A percentile compares a stretch with the other conserved stretches of the same genome.
Evolutionary conservation across 2,888 invertebrate species (phyloP).

Genomic region (Ptychoptera contaminata): DNA sequence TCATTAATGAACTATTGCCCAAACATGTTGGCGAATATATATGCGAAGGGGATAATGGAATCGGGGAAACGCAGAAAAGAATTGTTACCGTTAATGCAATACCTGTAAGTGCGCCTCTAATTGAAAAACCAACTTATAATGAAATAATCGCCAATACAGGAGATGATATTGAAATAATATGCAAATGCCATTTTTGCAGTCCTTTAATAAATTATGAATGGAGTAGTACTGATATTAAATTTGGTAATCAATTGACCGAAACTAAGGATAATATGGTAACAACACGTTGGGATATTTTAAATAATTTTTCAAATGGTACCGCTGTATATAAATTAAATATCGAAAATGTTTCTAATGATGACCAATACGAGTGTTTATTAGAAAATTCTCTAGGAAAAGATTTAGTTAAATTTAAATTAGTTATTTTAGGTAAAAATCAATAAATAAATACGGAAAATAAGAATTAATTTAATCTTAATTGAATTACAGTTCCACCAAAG

Average conservation of each 20-base stretch:
- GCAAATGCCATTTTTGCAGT: conserved; percentile 9
- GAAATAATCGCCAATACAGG: conserved; percentile 3
- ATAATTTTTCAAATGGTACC: conserved; percentile 8
- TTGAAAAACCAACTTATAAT: neutral
- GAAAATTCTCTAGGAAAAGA: conserved; percentile 7
- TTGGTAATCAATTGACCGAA: conserved; percentile 3
- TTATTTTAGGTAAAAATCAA: conserved; percentile 32
- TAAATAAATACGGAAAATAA: neutral
- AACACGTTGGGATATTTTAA: too few relatives aligned
- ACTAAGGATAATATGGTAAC: conserved; percentile 4
- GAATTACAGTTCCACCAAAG: conserved; percentile 1
- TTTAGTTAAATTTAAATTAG: conserved; percentile 29
- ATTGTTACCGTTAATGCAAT: too few relatives aligned
- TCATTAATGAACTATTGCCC: conserved; percentile 1
- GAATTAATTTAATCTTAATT: too few relatives aligned
- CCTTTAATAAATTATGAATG: conserved; percentile 7
- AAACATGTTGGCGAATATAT: conserved; percentile 16
- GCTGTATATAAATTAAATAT: conserved; percentile 6
- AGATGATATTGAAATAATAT: conserved; percentile 8
- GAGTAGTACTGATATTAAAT: conserved; percentile 6
- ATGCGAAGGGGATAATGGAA: conserved; percentile 14
- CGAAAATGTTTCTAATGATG: conserved; percentile 6
- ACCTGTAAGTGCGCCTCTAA: neutral
- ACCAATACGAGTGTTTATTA: conserved; percentile 1
- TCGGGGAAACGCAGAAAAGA: conserved; percentile 4